Conservation (phyloP, 2,888 invertebrate species). For the Tenthredo distinguenda region DNA sequence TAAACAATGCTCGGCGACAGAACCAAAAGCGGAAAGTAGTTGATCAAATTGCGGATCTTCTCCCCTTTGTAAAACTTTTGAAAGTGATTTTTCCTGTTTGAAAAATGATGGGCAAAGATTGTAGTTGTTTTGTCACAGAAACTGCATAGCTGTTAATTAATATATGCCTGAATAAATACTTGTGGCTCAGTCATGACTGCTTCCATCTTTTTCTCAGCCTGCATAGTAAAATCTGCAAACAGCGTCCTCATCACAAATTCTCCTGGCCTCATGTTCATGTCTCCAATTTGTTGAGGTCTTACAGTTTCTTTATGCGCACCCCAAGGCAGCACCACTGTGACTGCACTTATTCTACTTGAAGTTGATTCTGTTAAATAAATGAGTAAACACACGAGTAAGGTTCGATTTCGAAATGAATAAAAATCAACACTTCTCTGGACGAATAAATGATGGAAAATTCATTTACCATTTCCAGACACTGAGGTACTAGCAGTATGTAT, state of each 20-base stretch:
- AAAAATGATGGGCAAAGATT: slow-evolving; percentile 55
- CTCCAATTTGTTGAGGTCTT: slow-evolving; percentile 76
- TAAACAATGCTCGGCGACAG: slow-evolving; percentile 97
- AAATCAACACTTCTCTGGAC: not conserved
- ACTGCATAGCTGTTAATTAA: not conserved
- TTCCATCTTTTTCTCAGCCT: slow-evolving; percentile 98
- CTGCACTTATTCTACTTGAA: slow-evolving; percentile 74
- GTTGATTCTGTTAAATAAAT: slow-evolving; percentile 69
- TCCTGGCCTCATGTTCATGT: slow-evolving; percentile 90
- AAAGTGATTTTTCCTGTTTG: slow-evolving; percentile 92
- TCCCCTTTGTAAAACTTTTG: slow-evolving; percentile 96
- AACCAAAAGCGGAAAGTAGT: slow-evolving; percentile 93
- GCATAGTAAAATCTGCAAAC: slow-evolving; percentile 96
- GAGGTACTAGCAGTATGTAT: slow-evolving; percentile 75
- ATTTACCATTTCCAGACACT: slow-evolving; percentile 75
- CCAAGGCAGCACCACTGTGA: slow-evolving; percentile 85
- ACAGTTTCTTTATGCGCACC: slow-evolving; percentile 87
- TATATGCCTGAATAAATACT: slow-evolving; percentile 78
- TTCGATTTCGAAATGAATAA: slow-evolving; percentile 13
- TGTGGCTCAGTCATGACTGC: slow-evolving; percentile 94
- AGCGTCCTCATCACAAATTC: slow-evolving; percentile 98
- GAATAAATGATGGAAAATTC: not conserved
- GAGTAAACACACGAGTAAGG: not conserved
- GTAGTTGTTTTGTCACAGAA: not conserved
- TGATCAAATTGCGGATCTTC: slow-evolving; percentile 98